These are phyloP conservation scores for Pollachius pollachius DNA, from an alignment of 2,113 vertebrate genomes.

Conservation along the genomic window DNA sequence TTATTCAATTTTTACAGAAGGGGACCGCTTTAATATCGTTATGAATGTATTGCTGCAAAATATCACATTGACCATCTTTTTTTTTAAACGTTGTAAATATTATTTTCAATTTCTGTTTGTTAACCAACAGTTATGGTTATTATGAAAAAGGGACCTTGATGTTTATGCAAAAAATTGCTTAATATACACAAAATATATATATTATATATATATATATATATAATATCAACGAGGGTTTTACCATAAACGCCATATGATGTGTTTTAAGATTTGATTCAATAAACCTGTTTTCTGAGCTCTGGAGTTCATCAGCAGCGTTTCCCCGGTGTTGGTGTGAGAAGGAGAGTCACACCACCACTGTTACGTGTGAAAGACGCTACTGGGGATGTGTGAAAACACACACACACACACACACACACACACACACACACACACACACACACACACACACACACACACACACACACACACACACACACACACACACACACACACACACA, in stretches of 20 bases:
- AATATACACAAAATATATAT: background rate
- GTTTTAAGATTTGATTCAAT: constrained; percentile 39
- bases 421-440: constrained; percentile 28
- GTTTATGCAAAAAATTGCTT: constrained; percentile 37
- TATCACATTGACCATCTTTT: background rate
- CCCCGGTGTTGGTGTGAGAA: background rate
- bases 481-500: constrained; percentile 24
- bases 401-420: background rate
- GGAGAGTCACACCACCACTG: background rate
- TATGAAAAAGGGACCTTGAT: constrained; percentile 49
- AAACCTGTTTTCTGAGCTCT: constrained; percentile 35
- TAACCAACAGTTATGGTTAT: constrained; percentile 40
- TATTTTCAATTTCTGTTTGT: constrained; percentile 55
- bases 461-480: background rate
- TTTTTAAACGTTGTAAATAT: constrained; percentile 23
- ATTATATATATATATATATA: constrained; percentile 37
- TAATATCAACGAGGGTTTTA: constrained; percentile 60
- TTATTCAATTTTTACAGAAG: constrained; percentile 5
- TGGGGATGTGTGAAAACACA: background rate
- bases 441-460: constrained; percentile 29
- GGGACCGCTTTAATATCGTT: constrained; percentile 18
- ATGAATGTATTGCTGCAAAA: constrained; percentile 33
- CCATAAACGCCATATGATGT: constrained; percentile 30
- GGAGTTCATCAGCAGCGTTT: background rate
- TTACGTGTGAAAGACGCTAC: background rate